phyloP scores from a whole-genome alignment of 2,888 invertebrate species.

The Drosophila parthenogenetica region DNA sequence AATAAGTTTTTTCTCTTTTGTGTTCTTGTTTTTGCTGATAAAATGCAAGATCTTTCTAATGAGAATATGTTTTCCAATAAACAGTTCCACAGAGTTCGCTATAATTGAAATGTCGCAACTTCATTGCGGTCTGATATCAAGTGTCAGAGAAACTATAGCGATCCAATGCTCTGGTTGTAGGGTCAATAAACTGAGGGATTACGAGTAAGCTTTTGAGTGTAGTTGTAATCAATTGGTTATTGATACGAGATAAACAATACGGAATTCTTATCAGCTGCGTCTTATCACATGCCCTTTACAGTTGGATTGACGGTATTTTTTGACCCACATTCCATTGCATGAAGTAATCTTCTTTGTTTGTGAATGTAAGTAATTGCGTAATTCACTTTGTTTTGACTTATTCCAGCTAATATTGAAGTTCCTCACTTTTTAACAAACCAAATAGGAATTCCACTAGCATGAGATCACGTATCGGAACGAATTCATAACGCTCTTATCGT shows the following conservation, averaged over 20 bases:
- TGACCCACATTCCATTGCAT: conserved; percentile 21
- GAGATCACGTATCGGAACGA: conserved; percentile 51
- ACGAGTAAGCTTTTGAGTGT: background rate
- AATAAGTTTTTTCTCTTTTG: background rate
- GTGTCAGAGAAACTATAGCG: background rate
- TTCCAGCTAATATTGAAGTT: conserved; percentile 6
- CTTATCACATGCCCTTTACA: conserved; percentile 19
- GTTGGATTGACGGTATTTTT: background rate
- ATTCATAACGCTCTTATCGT: conserved; percentile 45
- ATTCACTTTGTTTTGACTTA: background rate
- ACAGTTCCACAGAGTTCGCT: conserved; percentile 20
- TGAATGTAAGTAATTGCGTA: background rate
- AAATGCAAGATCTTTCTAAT: conserved; percentile 48
- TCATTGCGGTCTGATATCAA: background rate
- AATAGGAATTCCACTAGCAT: conserved; percentile 61
- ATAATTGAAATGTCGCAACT: conserved; percentile 19
- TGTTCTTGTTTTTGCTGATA: conserved; percentile 51
- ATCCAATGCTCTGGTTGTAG: background rate
- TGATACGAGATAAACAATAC: conserved; percentile 15
- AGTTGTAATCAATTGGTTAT: conserved; percentile 2
- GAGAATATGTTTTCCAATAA: conserved; percentile 12
- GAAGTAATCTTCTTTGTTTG: background rate
- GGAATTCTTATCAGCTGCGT: conserved; percentile 15
- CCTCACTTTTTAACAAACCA: background rate
- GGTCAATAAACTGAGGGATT: conserved; percentile 21